A percentile compares a stretch with the other conserved stretches of the same genome.
Conservation (phyloP, 2,797 vertebrate species). For the Carduelis carduelis region DNA sequence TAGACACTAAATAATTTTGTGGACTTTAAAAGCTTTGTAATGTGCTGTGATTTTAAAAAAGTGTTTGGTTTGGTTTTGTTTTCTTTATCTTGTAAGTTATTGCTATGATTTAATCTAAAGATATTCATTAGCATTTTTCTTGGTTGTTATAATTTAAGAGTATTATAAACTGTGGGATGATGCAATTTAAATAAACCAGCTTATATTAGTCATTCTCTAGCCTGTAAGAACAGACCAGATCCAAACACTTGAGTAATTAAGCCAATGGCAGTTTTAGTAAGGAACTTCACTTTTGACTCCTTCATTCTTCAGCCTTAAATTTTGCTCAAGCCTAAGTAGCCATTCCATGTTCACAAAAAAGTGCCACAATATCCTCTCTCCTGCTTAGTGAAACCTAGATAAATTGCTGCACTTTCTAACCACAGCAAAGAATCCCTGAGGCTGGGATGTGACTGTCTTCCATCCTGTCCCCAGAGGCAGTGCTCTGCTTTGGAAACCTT, state of each 20-base stretch:
- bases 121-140: neutral
- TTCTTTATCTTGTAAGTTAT: neutral
- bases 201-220: neutral
- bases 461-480: neutral
- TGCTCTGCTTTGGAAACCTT: fast-evolving
- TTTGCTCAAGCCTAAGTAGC: neutral
- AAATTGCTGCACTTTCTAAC: neutral
- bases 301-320: neutral
- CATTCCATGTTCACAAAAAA: neutral
- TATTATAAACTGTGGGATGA: neutral
- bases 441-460: neutral
- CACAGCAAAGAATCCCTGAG: neutral
- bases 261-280: neutral
- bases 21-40: neutral
- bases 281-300: neutral
- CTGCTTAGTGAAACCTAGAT: neutral
- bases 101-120: neutral
- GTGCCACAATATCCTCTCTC: neutral
- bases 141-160: neutral
- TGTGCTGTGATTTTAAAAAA: neutral
- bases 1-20: neutral
- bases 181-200: neutral
- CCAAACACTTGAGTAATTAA: neutral
- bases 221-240: neutral
- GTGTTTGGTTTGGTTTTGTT: neutral